Evolutionary conservation across 2,113 vertebrate genomes (phyloP).

Genomic region (Hepsetus odoe): DNA sequence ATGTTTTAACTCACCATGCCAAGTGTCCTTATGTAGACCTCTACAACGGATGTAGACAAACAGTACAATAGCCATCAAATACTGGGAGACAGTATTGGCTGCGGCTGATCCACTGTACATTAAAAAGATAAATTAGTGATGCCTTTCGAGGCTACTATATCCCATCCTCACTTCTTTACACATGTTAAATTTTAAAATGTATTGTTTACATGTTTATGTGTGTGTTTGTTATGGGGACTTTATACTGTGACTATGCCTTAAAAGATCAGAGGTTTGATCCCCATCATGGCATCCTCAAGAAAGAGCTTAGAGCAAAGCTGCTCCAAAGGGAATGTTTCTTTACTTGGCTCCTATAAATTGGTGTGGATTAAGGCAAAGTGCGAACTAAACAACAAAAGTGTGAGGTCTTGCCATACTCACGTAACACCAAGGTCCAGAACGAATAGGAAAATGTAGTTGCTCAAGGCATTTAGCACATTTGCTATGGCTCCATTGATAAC

Average conservation of each 20-base stretch:
- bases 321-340: not conserved
- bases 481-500: slow-evolving; percentile 82
- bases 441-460: slow-evolving; percentile 85
- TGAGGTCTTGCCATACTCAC: slow-evolving; percentile 76
- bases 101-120: slow-evolving; percentile 84
- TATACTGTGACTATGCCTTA: not conserved
- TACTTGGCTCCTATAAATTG: not conserved
- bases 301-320: not conserved
- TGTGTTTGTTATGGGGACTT: not conserved
- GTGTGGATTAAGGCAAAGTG: not conserved
- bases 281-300: not conserved
- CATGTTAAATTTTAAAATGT: not conserved
- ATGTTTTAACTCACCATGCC: slow-evolving; percentile 73
- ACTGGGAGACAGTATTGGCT: slow-evolving; percentile 82
- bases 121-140: not conserved
- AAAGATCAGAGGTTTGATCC: not conserved
- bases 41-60: slow-evolving; percentile 78
- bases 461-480: slow-evolving; percentile 83
- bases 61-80: slow-evolving; percentile 75
- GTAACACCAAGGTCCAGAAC: slow-evolving; percentile 80
- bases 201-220: not conserved
- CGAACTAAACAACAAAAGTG: not conserved
- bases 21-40: slow-evolving; percentile 82
- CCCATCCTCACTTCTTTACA: not conserved
- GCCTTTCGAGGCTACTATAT: not conserved